phyloP scores from a whole-genome alignment of 2,113 vertebrate species.

The Hirundichthys speculiger region DNA sequence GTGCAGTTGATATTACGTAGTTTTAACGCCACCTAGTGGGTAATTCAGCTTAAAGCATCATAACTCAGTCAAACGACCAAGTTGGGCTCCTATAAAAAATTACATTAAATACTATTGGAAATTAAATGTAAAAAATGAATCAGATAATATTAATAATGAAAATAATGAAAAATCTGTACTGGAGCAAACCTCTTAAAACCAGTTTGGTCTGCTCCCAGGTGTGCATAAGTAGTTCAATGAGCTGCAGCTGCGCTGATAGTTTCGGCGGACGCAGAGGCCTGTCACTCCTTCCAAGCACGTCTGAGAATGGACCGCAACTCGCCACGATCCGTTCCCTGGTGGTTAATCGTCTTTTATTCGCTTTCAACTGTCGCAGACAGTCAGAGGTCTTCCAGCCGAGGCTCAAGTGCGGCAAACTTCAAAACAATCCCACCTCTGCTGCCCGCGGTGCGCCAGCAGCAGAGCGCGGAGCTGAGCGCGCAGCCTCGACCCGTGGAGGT shows the following conservation, averaged over 20 bases:
- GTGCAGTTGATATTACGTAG: neutral
- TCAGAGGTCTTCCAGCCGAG: neutral
- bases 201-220: slow-evolving; percentile 36
- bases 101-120: no score
- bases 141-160: no score
- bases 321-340: neutral
- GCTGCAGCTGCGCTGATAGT: slow-evolving; percentile 19
- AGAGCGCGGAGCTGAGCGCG: neutral
- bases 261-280: neutral
- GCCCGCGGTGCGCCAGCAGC: neutral
- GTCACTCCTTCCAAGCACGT: neutral
- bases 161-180: neutral
- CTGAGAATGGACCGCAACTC: slow-evolving; percentile 46
- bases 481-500: slow-evolving; percentile 47
- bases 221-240: slow-evolving; percentile 26
- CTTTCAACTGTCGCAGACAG: slow-evolving; percentile 12
- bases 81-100: no score
- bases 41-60: neutral
- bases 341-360: slow-evolving; percentile 16
- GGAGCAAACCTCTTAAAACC: neutral
- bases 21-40: slow-evolving; percentile 49
- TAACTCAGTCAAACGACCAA: no score
- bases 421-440: neutral
- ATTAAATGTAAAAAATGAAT: no score
- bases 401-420: neutral